Percentiles rank a stretch among this genome's conserved stretches.
Evolutionary conservation across 2,888 invertebrate genomes (phyloP).

Genomic region (Aricia artaxerxes): DNA sequence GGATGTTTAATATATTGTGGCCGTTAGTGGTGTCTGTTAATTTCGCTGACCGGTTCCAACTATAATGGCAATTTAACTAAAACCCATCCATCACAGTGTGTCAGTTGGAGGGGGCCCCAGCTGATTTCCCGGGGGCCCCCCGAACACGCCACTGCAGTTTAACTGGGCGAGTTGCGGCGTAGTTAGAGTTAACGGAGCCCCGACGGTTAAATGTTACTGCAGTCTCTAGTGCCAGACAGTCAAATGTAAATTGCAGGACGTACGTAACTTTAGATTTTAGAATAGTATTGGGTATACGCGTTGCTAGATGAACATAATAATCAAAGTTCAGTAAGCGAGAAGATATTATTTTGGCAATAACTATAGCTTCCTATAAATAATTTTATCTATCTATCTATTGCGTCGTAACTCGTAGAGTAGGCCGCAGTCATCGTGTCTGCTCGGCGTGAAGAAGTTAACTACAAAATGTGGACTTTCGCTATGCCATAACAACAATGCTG

Average conservation of each 20-base stretch:
- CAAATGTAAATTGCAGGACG: neutral
- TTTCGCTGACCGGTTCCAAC: neutral
- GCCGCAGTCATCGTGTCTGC: too few species aligned
- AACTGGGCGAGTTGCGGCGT: neutral
- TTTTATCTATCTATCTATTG: too few species aligned
- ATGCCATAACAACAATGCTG: too few species aligned
- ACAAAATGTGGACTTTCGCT: too few species aligned
- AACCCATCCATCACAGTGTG: slow-evolving; percentile 8
- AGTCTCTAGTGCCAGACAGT: neutral
- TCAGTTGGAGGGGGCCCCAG: neutral
- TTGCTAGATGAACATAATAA: too few species aligned
- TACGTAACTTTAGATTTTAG: neutral
- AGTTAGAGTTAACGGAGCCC: slow-evolving; percentile 2
- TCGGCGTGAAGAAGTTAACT: too few species aligned
- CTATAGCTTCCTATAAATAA: too few species aligned
- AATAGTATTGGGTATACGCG: too few species aligned
- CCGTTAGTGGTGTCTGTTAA: neutral
- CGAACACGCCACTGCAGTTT: slow-evolving; percentile 13
- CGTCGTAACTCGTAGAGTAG: too few species aligned
- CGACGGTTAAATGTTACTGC: neutral
- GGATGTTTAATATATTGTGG: too few species aligned
- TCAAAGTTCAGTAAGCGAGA: too few species aligned
- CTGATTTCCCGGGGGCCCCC: slow-evolving; percentile 8
- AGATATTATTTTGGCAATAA: too few species aligned
- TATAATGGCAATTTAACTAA: neutral